phyloP scores from a whole-genome alignment of 2,797 vertebrate species.

The Holocentrus rufus region DNA sequence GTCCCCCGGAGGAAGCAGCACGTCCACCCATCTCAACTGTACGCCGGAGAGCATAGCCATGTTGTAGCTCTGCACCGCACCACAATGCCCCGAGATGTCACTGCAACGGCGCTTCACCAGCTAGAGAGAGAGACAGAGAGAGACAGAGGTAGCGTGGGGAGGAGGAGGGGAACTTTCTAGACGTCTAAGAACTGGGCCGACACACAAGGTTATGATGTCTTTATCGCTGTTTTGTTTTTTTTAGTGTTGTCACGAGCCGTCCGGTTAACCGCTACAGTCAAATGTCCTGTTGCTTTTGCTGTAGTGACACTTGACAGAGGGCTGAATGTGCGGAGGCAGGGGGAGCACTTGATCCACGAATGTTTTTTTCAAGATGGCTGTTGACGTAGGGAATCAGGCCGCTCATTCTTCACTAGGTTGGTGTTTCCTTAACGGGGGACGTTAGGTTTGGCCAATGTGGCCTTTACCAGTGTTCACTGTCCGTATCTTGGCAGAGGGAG shows the following conservation, averaged over 20 bases:
- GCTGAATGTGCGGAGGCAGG: slow-evolving; percentile 58
- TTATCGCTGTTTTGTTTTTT: slow-evolving; percentile 15
- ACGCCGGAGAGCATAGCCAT: slow-evolving; percentile 91
- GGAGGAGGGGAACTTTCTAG: slow-evolving; percentile 17
- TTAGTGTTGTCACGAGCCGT: slow-evolving; percentile 20
- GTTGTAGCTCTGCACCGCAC: slow-evolving; percentile 78
- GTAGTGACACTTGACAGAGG: slow-evolving; percentile 24
- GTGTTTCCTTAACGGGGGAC: slow-evolving; percentile 8
- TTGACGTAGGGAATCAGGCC: background rate
- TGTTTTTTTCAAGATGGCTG: slow-evolving; percentile 53
- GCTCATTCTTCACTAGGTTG: slow-evolving; percentile 22
- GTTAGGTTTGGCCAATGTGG: slow-evolving; percentile 9
- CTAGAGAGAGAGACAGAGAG: background rate
- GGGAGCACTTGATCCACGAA: slow-evolving; percentile 53
- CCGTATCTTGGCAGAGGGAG: slow-evolving; percentile 26
- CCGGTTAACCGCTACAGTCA: slow-evolving; percentile 26
- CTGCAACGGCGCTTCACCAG: slow-evolving; percentile 42
- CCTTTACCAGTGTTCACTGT: slow-evolving; percentile 34
- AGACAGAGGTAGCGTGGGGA: slow-evolving; percentile 16
- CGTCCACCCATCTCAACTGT: slow-evolving; percentile 91
- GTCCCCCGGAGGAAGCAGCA: slow-evolving; percentile 88
- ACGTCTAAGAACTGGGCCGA: slow-evolving; percentile 32
- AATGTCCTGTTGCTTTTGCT: slow-evolving; percentile 14
- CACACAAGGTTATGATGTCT: slow-evolving; percentile 43
- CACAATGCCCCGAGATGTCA: slow-evolving; percentile 4